These are phyloP conservation scores for Pseudorectes ferrugineus DNA, from an alignment of 2,113 vertebrate species.

Conservation along the genomic window DNA sequence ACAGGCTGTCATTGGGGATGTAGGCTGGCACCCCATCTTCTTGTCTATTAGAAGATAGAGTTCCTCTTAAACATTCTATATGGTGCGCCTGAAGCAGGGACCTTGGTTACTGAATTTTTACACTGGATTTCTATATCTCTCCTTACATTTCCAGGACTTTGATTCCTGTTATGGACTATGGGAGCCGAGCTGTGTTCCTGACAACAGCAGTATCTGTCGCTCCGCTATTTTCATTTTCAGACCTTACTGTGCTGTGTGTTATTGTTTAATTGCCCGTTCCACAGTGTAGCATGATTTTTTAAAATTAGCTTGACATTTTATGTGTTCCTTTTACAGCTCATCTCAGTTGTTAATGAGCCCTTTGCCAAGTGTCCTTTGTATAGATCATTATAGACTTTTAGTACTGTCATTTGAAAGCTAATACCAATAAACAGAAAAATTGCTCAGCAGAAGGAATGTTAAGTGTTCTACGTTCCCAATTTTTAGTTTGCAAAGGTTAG, in stretches of 20 bases:
- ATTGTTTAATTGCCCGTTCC: constrained; percentile 28
- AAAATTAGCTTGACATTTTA: constrained; percentile 41
- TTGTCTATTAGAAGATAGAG: not conserved
- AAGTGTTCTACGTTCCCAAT: not conserved
- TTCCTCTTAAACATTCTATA: not conserved
- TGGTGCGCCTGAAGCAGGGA: not conserved
- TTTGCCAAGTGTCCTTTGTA: not conserved
- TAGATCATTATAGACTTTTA: constrained; percentile 33
- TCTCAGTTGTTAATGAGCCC: constrained; percentile 32
- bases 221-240: not conserved
- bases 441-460: not conserved
- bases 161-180: not conserved
- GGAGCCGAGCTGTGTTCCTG: not conserved
- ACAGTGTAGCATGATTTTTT: not conserved
- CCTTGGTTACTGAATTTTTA: not conserved
- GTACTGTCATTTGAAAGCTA: constrained; percentile 12
- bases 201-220: rapidly evolving
- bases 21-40: not conserved
- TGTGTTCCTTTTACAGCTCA: constrained; percentile 31
- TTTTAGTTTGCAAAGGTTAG: not conserved
- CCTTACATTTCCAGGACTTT: not conserved
- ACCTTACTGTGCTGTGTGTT: not conserved
- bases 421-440: constrained; percentile 29
- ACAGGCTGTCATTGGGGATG: too few relatives aligned
- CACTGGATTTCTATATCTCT: rapidly evolving